Conservation (phyloP, 2,888 invertebrate species). For the Trissolcus japonicus region DNA sequence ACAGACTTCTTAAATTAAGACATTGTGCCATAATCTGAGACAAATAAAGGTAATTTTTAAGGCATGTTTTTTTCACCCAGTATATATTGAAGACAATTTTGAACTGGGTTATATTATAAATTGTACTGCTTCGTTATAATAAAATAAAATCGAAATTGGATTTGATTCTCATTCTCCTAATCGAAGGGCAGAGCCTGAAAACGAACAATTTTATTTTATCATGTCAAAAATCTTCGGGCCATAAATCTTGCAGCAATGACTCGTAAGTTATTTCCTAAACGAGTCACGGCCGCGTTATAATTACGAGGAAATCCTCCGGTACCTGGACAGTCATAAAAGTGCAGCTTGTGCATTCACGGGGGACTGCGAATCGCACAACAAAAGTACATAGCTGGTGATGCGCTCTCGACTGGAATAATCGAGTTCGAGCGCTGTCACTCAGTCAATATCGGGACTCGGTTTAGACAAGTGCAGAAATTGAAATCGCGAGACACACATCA, state of each 20-base stretch:
- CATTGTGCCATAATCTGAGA: too few relatives aligned
- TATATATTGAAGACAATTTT: too few relatives aligned
- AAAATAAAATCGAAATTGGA: too few relatives aligned
- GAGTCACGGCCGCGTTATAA: conserved; percentile 3
- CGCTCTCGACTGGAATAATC: conserved; percentile 18
- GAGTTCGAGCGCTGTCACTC: conserved; percentile 53
- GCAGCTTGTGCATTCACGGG: conserved; percentile 7
- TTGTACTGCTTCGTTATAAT: too few relatives aligned
- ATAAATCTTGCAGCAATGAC: neutral
- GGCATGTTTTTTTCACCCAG: too few relatives aligned
- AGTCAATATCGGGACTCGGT: conserved; percentile 63
- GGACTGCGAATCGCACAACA: conserved; percentile 16
- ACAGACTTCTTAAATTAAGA: too few relatives aligned
- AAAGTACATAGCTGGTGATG: conserved; percentile 19
- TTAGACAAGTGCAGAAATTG: conserved; percentile 32
- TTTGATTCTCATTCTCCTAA: too few relatives aligned
- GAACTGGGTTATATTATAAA: too few relatives aligned
- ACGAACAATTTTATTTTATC: too few relatives aligned
- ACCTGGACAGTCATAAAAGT: neutral
- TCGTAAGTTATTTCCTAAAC: neutral
- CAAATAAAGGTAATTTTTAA: too few relatives aligned
- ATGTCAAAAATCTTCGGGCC: too few relatives aligned
- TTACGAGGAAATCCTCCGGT: conserved; percentile 8
- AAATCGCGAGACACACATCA: conserved; percentile 13
- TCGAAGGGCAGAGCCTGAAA: too few relatives aligned